Evolutionary conservation across 2,113 vertebrate species (phyloP), one percentile per base, ranked within the genome.

Genomic region (Leptosomus discolor): DNA sequence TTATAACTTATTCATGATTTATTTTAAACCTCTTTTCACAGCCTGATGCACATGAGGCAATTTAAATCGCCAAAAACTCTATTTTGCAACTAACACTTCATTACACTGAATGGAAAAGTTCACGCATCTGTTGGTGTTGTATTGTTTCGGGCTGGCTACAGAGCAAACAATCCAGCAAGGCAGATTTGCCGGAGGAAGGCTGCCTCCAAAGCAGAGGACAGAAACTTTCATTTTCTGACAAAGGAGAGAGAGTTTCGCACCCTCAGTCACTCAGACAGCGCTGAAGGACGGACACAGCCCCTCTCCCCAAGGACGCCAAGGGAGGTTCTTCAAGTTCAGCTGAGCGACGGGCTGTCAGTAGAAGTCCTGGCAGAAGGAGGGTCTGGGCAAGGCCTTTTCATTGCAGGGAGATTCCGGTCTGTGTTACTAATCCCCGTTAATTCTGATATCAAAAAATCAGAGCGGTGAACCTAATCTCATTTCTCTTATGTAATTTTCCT

Each of bases 1-100:
- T 94, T 95, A 39, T 73, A 81, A 90, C 54, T 77, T 90, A 91
- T 69, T 94, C 63, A 57, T 54, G 22, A 57, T 90, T 94, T 95
- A 69, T 89, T 88, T 77, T 70, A 94, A 97, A 85, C 82, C 78
- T 95, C 88, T 93, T n/a, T 93, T 93, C 96, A 96, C 92, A 95
- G 90, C 51, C 84, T 61, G 81, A 82, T 90, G 90, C 85, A 92
- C 89, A 82, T 24, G 81, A 94, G 61, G 77, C 85, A 92, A 73
- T 80, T 88, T 83, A 92, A 93, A 93, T 88, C 1, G 0, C 54
- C 85, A 53, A 90, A n/a, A 90, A 65, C 85, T 71, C 87, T 65
- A 68, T 41, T 90, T 79, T 92, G 81, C 63, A 87, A 13, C 70
- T 85, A 93, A 70, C 82, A 53, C 85, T 92, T 92, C 81, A 85